Percentiles rank a stretch among this genome's conserved stretches.
These are phyloP conservation scores for Oreortyx pictus DNA, from an alignment of 2,797 vertebrate species.

Conservation along the genomic window DNA sequence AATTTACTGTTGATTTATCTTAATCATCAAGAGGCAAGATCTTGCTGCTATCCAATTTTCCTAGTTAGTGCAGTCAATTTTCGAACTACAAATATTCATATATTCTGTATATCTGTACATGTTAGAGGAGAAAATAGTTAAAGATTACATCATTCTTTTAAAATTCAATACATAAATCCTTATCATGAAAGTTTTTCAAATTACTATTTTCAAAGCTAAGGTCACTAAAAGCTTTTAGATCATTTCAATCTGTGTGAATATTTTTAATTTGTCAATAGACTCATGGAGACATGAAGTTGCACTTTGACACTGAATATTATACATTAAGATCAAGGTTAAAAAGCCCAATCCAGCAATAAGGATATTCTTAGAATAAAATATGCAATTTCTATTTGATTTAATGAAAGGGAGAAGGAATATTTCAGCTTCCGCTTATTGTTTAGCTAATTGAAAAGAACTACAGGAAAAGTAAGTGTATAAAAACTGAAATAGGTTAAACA, in stretches of 20 bases:
- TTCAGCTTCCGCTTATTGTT: not conserved
- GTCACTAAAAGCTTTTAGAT: conserved; percentile 50
- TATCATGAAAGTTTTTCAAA: conserved; percentile 40
- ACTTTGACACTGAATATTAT: conserved; percentile 43
- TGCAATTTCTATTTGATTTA: conserved; percentile 13
- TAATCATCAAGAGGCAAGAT: not conserved
- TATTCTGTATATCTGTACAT: not conserved
- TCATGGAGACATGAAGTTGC: conserved; percentile 31
- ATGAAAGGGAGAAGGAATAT: not conserved
- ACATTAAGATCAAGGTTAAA: conserved; percentile 42
- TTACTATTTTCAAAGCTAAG: conserved; percentile 49
- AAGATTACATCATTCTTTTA: conserved; percentile 18
- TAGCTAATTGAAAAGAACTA: not conserved
- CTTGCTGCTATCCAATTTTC: not conserved
- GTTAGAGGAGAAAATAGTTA: not conserved
- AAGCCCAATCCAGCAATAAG: not conserved
- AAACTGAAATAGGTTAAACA: not conserved
- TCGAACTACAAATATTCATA: not conserved
- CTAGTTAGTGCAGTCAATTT: not conserved
- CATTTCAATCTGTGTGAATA: conserved; percentile 13
- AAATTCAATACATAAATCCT: conserved; percentile 12
- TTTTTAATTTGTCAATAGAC: conserved; percentile 47
- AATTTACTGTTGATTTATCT: not conserved
- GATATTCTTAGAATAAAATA: conserved; percentile 32
- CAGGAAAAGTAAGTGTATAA: not conserved